phyloP scores from a whole-genome alignment of 1,140 invertebrate genomes.

The Eurosta solidaginis region DNA sequence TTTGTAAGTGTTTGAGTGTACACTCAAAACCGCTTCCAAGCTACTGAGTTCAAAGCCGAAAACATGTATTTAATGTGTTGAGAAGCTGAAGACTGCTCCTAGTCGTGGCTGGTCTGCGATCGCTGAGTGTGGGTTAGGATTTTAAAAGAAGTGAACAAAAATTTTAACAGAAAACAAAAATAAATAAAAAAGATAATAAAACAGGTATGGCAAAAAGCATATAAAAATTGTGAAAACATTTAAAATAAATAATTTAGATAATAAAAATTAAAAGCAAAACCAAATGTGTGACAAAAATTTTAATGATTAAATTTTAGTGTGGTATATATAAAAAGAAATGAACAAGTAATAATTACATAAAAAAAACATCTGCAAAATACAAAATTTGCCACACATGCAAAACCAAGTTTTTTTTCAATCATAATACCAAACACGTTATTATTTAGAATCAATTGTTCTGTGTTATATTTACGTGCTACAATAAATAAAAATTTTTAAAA shows the following conservation, averaged over 20 bases:
- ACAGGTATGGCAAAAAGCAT: constrained; percentile 1
- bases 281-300: background rate
- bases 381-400: background rate
- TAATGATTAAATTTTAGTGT: background rate
- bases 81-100: constrained; percentile 5
- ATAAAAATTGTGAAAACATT: background rate
- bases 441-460: background rate
- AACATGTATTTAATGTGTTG: constrained; percentile 25
- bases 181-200: background rate
- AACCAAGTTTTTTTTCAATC: background rate
- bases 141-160: background rate
- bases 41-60: background rate
- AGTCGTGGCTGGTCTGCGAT: constrained; percentile 24
- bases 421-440: background rate
- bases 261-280: background rate
- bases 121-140: constrained; percentile 18
- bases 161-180: background rate
- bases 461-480: no score
- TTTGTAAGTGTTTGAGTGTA: no score
- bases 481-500: no score
- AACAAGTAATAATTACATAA: background rate
- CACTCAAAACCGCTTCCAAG: background rate
- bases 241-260: background rate
- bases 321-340: background rate
- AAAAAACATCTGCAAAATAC: constrained; percentile 2